Conservation (phyloP, 2,888 invertebrate genomes). For the Amiota minor region DNA sequence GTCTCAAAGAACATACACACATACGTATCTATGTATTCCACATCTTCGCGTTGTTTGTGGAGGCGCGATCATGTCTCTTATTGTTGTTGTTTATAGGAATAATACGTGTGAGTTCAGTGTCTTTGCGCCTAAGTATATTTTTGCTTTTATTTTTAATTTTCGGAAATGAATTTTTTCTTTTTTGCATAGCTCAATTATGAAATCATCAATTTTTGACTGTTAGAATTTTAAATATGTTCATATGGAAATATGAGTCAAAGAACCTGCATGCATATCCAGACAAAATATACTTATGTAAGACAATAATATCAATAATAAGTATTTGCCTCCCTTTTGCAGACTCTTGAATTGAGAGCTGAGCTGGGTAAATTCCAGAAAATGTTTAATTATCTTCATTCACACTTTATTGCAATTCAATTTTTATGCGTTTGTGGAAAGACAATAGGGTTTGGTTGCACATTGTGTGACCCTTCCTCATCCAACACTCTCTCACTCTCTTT, state of each 20-base stretch:
- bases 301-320: no score
- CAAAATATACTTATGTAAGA: no score
- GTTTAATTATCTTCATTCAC: no score
- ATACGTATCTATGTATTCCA: not conserved
- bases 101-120: not conserved
- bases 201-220: slow-evolving; percentile 25
- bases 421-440: no score
- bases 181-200: slow-evolving; percentile 18
- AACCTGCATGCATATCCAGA: not conserved
- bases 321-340: no score
- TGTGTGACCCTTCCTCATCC: not conserved
- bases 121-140: not conserved
- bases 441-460: not conserved
- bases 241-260: not conserved
- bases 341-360: no score
- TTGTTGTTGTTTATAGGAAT: not conserved
- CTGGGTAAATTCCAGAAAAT: no score
- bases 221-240: slow-evolving; percentile 7
- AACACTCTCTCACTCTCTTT: slow-evolving; percentile 8
- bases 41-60: not conserved
- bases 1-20: not conserved
- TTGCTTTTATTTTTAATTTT: slow-evolving; percentile 2
- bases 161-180: not conserved
- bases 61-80: not conserved
- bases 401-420: no score